A percentile compares a stretch with the other conserved stretches of the same genome.
Evolutionary conservation across 2,113 vertebrate species (phyloP).

Genomic region (Atractosteus spatula): DNA sequence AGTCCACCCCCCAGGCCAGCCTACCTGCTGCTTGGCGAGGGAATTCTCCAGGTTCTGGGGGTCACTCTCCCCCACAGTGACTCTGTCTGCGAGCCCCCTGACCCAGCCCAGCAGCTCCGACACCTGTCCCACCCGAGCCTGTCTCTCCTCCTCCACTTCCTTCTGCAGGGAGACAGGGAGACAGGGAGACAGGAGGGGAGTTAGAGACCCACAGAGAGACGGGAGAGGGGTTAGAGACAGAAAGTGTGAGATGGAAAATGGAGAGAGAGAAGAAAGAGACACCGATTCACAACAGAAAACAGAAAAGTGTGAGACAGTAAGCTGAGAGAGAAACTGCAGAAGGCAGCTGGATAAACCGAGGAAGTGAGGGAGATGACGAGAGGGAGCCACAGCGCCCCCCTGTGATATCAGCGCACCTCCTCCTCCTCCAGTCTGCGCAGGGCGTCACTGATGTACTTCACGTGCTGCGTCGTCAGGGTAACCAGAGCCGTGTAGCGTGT

Average conservation of each 20-base stretch:
- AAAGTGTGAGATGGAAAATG: background rate
- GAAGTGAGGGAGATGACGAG: too few species aligned
- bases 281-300: background rate
- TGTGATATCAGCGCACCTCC: constrained; percentile 67
- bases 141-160: constrained; percentile 93
- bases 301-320: too few species aligned
- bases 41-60: constrained; percentile 74
- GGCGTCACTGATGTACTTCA: constrained; percentile 95
- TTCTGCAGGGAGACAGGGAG: constrained; percentile 67
- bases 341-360: background rate
- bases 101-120: constrained; percentile 88
- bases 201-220: too few species aligned
- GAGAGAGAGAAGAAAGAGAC: background rate
- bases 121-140: constrained; percentile 83
- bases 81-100: constrained; percentile 69
- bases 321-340: too few species aligned
- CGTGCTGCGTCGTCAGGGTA: constrained; percentile 91
- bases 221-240: too few species aligned
- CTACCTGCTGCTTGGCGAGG: constrained; percentile 86
- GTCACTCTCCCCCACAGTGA: constrained; percentile 46
- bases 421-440: constrained; percentile 89
- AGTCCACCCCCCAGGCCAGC: background rate
- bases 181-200: background rate
- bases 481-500: constrained; percentile 94
- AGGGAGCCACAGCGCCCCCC: too few species aligned